phyloP scores from a whole-genome alignment of 2,888 invertebrate genomes.

The Sphaerophoria rueppellii region DNA sequence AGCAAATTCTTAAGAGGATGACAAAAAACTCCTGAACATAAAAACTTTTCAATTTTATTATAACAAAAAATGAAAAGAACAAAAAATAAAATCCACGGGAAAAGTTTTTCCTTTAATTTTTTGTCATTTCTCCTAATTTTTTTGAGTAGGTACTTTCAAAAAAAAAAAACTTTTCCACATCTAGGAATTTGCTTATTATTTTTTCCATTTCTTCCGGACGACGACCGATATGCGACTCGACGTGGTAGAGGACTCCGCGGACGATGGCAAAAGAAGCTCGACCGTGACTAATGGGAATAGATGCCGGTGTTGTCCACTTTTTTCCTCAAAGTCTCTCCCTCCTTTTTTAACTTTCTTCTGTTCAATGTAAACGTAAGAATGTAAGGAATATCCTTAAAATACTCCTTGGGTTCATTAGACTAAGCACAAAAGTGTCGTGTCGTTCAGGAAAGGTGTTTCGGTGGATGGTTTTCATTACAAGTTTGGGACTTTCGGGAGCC shows the following conservation, averaged over 20 bases:
- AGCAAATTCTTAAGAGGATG: constrained; percentile 18
- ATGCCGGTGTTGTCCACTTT: constrained; percentile 73
- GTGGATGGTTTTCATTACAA: constrained; percentile 72
- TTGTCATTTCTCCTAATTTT: constrained; percentile 56
- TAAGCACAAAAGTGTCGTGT: constrained; percentile 64
- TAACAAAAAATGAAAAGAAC: constrained; percentile 61
- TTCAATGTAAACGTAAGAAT: constrained; percentile 5
- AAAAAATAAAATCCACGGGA: constrained; percentile 50
- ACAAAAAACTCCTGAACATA: constrained; percentile 35
- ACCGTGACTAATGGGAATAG: constrained; percentile 73
- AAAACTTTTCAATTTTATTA: constrained; percentile 72
- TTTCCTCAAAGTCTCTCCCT: constrained; percentile 14
- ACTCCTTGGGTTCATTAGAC: constrained; percentile 71
- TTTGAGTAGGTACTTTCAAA: constrained; percentile 37
- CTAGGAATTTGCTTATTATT: constrained; percentile 73
- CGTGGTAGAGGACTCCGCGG: not conserved
- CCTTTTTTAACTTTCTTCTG: constrained; percentile 1
- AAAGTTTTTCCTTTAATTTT: constrained; percentile 67
- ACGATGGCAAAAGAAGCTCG: constrained; percentile 50
- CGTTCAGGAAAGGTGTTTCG: constrained; percentile 73
- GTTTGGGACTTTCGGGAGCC: constrained; percentile 60
- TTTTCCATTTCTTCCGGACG: constrained; percentile 48
- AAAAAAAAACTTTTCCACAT: constrained; percentile 68
- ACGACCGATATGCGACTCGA: not conserved
- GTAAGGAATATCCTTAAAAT: constrained; percentile 41